These are phyloP conservation scores for Platycnemis pennipes DNA, from an alignment of 2,888 invertebrate genomes.

Conservation along the genomic window DNA sequence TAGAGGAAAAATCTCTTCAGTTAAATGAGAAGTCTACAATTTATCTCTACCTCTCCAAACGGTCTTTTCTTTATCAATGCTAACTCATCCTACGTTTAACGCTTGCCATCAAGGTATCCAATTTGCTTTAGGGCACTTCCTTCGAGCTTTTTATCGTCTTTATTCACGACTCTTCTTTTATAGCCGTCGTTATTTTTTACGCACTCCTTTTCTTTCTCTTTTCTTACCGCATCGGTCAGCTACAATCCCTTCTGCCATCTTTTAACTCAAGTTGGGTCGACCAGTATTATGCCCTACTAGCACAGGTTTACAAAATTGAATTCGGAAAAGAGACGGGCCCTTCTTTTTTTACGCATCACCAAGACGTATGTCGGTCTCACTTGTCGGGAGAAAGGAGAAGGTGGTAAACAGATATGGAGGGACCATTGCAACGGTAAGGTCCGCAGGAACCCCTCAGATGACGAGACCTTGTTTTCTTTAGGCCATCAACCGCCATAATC, in stretches of 20 bases:
- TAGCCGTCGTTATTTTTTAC: not conserved
- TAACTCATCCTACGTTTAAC: not conserved
- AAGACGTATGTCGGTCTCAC: not conserved
- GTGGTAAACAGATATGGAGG: not conserved
- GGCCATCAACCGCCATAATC: constrained; percentile 21
- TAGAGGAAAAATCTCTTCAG: not conserved
- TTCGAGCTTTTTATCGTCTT: not conserved
- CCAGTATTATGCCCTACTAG: not conserved
- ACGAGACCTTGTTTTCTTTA: not conserved
- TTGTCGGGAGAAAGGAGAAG: not conserved
- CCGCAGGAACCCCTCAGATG: not conserved
- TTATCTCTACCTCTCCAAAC: not conserved
- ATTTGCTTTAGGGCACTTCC: not conserved
- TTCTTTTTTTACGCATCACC: not conserved
- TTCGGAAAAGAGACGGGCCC: not conserved
- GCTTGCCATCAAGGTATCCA: not conserved
- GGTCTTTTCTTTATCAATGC: not conserved
- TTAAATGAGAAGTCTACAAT: not conserved
- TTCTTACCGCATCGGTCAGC: not conserved
- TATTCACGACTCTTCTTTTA: not conserved
- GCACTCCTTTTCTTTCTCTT: not conserved
- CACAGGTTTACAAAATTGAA: not conserved
- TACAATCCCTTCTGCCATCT: not conserved
- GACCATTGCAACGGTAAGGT: too few species aligned
- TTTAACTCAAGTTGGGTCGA: not conserved